phyloP scores from a whole-genome alignment of 2,797 vertebrate species.

The Semaprochilodus insignis region DNA sequence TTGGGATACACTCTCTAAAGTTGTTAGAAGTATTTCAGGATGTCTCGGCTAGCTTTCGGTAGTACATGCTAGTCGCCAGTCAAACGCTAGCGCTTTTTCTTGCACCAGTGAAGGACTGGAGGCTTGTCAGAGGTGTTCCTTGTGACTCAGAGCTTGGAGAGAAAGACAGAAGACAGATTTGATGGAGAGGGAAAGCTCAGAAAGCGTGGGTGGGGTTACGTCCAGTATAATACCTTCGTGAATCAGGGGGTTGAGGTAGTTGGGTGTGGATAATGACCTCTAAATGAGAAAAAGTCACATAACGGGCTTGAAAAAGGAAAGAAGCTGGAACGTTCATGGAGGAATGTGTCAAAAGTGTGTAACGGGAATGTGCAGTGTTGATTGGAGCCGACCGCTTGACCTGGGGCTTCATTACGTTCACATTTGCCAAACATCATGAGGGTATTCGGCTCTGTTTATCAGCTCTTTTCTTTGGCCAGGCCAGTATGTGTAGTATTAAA shows the following conservation, averaged over 20 bases:
- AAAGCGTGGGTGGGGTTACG: conserved; percentile 46
- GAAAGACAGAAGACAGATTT: conserved; percentile 10
- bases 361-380: conserved; percentile 17
- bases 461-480: conserved; percentile 21
- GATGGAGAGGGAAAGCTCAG: conserved; percentile 8
- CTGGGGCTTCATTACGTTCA: conserved; percentile 28
- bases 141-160: background rate
- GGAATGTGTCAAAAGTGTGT: conserved; percentile 49
- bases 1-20: background rate
- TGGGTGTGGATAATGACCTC: conserved; percentile 53
- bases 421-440: conserved; percentile 34
- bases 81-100: background rate
- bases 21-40: too few relatives aligned
- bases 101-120: background rate
- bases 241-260: conserved; percentile 54
- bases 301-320: conserved; percentile 24
- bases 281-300: conserved; percentile 46
- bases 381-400: conserved; percentile 14
- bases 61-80: background rate
- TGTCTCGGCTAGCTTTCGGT: background rate
- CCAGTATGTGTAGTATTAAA: background rate
- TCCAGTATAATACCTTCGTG: conserved; percentile 31
- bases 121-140: background rate
- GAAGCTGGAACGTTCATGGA: conserved; percentile 32
- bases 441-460: conserved; percentile 3